Conservation (phyloP, 2,797 vertebrate genomes). For the Malacoctenus gilli region DNA sequence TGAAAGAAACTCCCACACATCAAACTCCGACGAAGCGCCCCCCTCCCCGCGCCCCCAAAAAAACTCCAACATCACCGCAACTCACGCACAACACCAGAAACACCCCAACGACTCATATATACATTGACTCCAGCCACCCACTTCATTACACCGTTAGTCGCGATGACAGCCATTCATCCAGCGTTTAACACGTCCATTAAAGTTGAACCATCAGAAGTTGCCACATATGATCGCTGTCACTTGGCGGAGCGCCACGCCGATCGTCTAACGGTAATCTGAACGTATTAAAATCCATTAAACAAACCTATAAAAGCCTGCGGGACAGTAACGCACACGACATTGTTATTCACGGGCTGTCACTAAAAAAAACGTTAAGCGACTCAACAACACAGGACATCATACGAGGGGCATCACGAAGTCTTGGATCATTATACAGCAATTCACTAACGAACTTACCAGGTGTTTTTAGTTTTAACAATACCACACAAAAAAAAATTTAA, state of each 20-base stretch:
- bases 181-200: slow-evolving; percentile 39
- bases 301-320: background rate
- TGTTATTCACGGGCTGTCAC: slow-evolving; percentile 13
- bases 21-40: slow-evolving; percentile 12
- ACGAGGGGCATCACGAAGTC: too few relatives aligned
- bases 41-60: too few relatives aligned
- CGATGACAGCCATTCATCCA: slow-evolving; percentile 33
- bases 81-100: slow-evolving; percentile 12
- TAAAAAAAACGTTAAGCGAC: background rate
- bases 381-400: slow-evolving; percentile 9
- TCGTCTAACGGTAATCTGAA: slow-evolving; percentile 19
- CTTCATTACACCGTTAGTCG: slow-evolving; percentile 27
- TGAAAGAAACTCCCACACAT: slow-evolving; percentile 19
- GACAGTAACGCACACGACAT: too few relatives aligned
- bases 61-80: slow-evolving; percentile 1
- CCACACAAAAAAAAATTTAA: too few relatives aligned
- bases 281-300: slow-evolving; percentile 26
- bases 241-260: slow-evolving; percentile 48
- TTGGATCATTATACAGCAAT: too few relatives aligned
- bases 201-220: slow-evolving; percentile 48
- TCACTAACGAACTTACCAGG: too few relatives aligned
- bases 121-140: slow-evolving; percentile 15
- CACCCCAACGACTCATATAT: background rate
- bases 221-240: slow-evolving; percentile 42
- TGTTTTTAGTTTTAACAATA: too few relatives aligned